Evolutionary conservation across 2,113 vertebrate species (phyloP), one percentile per base, ranked within the genome.

Genomic region (Hemiprocne comata): DNA sequence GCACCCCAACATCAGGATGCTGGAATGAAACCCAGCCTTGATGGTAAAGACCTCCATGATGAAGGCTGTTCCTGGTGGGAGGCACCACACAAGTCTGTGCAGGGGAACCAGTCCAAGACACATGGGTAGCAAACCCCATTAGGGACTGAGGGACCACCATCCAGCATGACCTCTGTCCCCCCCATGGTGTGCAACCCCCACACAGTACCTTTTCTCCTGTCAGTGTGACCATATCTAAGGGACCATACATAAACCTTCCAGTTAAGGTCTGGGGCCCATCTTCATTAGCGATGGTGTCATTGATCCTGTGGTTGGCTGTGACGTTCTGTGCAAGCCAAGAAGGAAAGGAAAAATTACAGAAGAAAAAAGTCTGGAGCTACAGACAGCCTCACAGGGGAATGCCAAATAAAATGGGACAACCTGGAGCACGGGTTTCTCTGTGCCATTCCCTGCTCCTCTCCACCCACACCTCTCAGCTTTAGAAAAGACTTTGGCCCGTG

Each of bases 201-300:
- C 74, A 74, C 4, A 0, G 40, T 77, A 99, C 99, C 99, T 99
- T 99, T 96, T 99, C 99, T 87, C 99, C 99, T 0, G 99, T 99
- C 44, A 99, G 98, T 2, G 99, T 99, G 91, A 99, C 99, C 99
- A 99, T 99, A 97, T 99, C 99, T 85, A 99, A 96, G 0, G 99
- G 99, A 12, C 99, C 99, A 0, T 99, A 99, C 99, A 99, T 99
- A 96, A 99, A 99, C 46, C 99, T 98, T 48, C 99, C 99, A 0
- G 81, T 98, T 75, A 99, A 98, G 67, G 98, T 95, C 98, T 99
- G 99, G 7, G 96, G 97, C 3, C 99, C 99, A 8, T 99, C 99
- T 94, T 99, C 99, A 0, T 98, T 98, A 90, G 98, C 99, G 1
- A 99, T 98, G 3, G 97, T 98, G 21, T 99, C 99, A 0, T 98